phyloP scores from a whole-genome alignment of 2,888 invertebrate species.

The Mythimna impura region DNA sequence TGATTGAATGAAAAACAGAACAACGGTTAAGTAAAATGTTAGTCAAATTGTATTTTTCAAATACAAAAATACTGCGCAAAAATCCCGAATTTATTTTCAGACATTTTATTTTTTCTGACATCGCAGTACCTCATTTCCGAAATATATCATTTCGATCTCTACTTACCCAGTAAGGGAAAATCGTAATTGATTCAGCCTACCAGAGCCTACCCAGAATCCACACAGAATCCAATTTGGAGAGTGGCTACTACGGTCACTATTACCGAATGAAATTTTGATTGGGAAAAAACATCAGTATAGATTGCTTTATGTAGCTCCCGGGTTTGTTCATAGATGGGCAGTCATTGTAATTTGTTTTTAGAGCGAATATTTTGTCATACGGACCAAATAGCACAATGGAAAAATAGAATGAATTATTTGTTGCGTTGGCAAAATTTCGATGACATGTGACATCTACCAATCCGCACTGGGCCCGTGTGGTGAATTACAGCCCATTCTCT shows the following conservation, averaged over 20 bases:
- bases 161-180: constrained; percentile 31
- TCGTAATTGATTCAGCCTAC: constrained; percentile 53
- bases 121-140: constrained; percentile 28
- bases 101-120: constrained; percentile 8
- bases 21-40: background rate
- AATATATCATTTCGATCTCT: constrained; percentile 42
- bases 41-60: background rate
- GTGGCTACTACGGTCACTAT: constrained; percentile 60
- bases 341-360: constrained; percentile 20
- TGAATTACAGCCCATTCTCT: too few relatives aligned
- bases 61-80: background rate
- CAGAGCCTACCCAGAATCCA: constrained; percentile 40
- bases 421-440: background rate
- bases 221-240: constrained; percentile 62
- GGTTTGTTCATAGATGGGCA: constrained; percentile 21
- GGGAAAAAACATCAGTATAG: constrained; percentile 59
- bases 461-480: too few relatives aligned
- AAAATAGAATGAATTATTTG: background rate
- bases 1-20: background rate
- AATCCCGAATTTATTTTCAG: background rate
- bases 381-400: background rate
- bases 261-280: constrained; percentile 67
- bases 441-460: too few relatives aligned
- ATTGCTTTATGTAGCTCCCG: constrained; percentile 38
- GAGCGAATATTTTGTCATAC: background rate